Percentiles rank a stretch among this genome's conserved stretches.
phyloP scores from a whole-genome alignment of 2,113 vertebrate species.

The Pteronura brasiliensis region DNA sequence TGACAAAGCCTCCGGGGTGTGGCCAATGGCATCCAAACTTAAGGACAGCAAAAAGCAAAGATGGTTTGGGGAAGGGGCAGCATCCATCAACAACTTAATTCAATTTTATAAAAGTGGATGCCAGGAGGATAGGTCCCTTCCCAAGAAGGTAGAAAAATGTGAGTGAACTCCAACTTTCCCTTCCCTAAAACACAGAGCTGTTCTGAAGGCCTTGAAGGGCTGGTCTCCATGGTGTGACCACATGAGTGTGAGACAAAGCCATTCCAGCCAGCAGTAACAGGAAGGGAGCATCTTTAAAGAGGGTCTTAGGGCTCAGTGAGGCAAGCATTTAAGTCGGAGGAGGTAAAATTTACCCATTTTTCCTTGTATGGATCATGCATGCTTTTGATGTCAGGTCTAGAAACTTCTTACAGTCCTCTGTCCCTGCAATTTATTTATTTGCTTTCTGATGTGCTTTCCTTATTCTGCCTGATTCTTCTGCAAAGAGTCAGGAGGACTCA shows the following conservation, averaged over 20 bases:
- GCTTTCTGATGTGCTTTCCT: not conserved
- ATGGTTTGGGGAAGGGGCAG: not conserved
- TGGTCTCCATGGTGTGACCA: not conserved
- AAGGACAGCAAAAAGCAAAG: not conserved
- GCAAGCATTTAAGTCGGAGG: not conserved
- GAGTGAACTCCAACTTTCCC: not conserved
- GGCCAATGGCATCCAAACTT: not conserved
- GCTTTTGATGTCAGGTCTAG: not conserved
- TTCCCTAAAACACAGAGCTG: not conserved
- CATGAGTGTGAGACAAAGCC: not conserved
- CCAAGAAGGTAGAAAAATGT: not conserved
- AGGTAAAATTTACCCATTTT: not conserved
- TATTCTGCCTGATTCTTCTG: not conserved
- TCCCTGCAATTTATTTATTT: not conserved
- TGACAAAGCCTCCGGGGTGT: not conserved
- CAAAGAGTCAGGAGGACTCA: not conserved
- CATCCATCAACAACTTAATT: not conserved
- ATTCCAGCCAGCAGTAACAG: not conserved
- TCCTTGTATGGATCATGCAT: not conserved
- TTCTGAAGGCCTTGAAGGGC: not conserved
- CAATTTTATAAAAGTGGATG: not conserved
- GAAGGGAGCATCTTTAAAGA: fast-evolving
- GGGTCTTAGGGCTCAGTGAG: not conserved
- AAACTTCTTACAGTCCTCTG: not conserved
- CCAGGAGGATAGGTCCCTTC: not conserved